These are phyloP conservation scores for Caenorhabditis afra DNA, from an alignment of 2,888 invertebrate genomes.

Conservation along the genomic window DNA sequence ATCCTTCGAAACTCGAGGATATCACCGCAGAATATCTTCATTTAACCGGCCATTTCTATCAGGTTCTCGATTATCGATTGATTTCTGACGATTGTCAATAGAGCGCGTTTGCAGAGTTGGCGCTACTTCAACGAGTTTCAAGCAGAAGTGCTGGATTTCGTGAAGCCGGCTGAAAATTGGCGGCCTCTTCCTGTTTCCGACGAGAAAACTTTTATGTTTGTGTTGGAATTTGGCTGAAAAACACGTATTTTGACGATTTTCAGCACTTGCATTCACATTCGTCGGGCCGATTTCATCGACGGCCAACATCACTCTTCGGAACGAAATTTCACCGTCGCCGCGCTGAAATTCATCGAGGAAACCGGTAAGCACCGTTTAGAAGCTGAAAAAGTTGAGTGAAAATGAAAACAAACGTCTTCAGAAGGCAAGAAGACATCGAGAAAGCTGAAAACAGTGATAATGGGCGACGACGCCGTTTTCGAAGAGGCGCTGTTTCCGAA, in stretches of 20 bases:
- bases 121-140: constrained; percentile 29
- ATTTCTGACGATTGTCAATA: not conserved
- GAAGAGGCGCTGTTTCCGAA: constrained; percentile 25
- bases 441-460: constrained; percentile 31
- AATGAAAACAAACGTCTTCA: constrained; percentile 2
- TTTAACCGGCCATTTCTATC: constrained; percentile 45
- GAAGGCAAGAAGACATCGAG: not conserved
- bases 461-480: constrained; percentile 41
- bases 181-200: constrained; percentile 24
- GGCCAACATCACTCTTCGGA: constrained; percentile 47
- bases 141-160: constrained; percentile 23
- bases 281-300: constrained; percentile 46
- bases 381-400: too few relatives aligned
- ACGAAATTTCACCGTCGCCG: constrained; percentile 15
- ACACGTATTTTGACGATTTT: not conserved
- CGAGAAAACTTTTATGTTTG: constrained; percentile 8
- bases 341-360: constrained; percentile 29
- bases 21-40: constrained; percentile 21
- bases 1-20: constrained; percentile 18
- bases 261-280: constrained; percentile 47
- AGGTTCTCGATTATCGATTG: too few relatives aligned
- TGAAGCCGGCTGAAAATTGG: constrained; percentile 14
- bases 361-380: too few relatives aligned
- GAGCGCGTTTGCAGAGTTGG: constrained; percentile 33
- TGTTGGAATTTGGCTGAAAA: not conserved